Percentiles rank a stretch among this genome's conserved stretches.
Conservation (phyloP, 1,140 invertebrate genomes). For the Hyles euphorbiae region DNA sequence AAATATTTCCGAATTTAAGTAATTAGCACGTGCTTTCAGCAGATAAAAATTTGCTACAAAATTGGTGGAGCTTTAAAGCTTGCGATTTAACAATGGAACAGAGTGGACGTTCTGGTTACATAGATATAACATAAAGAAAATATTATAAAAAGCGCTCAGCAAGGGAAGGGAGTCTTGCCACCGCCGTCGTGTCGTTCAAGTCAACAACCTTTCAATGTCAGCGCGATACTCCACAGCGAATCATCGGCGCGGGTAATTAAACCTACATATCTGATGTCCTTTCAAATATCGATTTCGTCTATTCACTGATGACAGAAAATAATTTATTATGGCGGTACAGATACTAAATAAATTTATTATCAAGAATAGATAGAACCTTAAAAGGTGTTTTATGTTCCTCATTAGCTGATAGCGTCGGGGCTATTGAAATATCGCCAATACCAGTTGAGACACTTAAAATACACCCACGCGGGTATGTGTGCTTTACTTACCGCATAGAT, state of each 20-base stretch:
- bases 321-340: slow-evolving; percentile 21
- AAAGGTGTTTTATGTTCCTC: slow-evolving; percentile 23
- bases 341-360: slow-evolving; percentile 26
- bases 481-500: too few species aligned
- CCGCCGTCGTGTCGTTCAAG: slow-evolving; percentile 48
- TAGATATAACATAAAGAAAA: too few species aligned
- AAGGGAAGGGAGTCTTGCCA: slow-evolving; percentile 43
- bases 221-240: slow-evolving; percentile 37
- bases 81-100: too few species aligned
- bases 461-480: slow-evolving; percentile 12
- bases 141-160: slow-evolving; percentile 23
- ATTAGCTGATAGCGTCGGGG: slow-evolving; percentile 15
- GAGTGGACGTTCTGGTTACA: too few species aligned
- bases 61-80: too few species aligned
- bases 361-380: slow-evolving; percentile 16
- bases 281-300: slow-evolving; percentile 30
- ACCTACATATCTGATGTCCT: slow-evolving; percentile 31
- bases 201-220: slow-evolving; percentile 70
- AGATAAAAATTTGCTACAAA: too few species aligned
- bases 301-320: slow-evolving; percentile 24
- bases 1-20: too few species aligned
- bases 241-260: slow-evolving; percentile 44
- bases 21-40: too few species aligned
- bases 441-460: slow-evolving; percentile 9
- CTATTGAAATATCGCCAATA: slow-evolving; percentile 20